Conservation (phyloP, 2,113 vertebrate genomes). For the Melanotaenia duboulayi region DNA sequence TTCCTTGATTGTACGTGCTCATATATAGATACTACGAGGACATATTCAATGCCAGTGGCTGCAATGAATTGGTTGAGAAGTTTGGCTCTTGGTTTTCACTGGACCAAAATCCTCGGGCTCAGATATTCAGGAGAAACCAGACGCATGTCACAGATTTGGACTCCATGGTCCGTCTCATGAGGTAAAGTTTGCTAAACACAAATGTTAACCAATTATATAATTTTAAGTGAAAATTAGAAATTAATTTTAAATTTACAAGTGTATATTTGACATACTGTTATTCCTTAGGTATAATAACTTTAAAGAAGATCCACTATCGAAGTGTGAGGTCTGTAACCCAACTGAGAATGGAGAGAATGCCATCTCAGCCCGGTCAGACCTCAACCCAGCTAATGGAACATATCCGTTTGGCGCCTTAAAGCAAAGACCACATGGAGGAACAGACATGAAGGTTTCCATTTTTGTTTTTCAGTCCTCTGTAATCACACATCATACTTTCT, state of each 20-base stretch:
- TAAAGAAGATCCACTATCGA: conserved; percentile 87
- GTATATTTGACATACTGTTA: conserved; percentile 12
- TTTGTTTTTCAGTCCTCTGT: background rate
- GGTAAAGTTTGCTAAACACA: conserved; percentile 75
- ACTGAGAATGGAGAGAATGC: conserved; percentile 89
- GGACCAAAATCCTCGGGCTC: conserved; percentile 88
- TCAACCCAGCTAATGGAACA: conserved; percentile 91
- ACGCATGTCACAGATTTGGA: conserved; percentile 85
- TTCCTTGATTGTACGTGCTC: background rate
- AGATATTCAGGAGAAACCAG: conserved; percentile 93
- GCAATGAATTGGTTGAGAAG: conserved; percentile 85
- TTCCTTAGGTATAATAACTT: conserved; percentile 91
- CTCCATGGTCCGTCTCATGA: conserved; percentile 94
- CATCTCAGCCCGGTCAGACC: conserved; percentile 92
- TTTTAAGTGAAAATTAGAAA: background rate
- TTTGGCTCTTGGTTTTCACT: conserved; percentile 94
- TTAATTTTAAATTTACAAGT: background rate
- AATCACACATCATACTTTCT: background rate
- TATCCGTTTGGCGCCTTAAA: conserved; percentile 92
- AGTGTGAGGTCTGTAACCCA: conserved; percentile 85
- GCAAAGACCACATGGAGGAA: conserved; percentile 92
- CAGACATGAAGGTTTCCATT: conserved; percentile 90
- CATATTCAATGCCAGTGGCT: conserved; percentile 91
- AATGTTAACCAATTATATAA: background rate
- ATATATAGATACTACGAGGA: conserved; percentile 85